Evolutionary conservation across 1,140 invertebrate species (phyloP).

Genomic region (Drosophila serrata): DNA sequence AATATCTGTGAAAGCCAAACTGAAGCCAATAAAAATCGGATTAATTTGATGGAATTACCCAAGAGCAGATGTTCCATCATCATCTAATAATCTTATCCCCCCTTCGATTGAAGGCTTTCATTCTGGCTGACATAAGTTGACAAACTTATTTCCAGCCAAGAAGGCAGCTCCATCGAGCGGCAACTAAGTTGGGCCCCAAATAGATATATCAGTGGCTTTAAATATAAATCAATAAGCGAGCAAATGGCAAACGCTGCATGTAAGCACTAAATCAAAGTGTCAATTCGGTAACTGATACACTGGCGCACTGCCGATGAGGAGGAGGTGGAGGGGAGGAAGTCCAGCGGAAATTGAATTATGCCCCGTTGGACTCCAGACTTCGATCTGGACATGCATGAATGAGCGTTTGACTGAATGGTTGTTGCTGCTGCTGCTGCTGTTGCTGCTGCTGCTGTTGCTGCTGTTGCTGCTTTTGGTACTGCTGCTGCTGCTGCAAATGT

Average conservation of each 20-base stretch:
- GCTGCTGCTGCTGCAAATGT: slow-evolving; percentile 31
- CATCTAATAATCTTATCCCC: slow-evolving; percentile 9
- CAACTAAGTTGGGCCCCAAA: slow-evolving; percentile 42
- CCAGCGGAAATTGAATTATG: slow-evolving; percentile 82
- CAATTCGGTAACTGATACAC: slow-evolving; percentile 81
- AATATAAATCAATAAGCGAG: slow-evolving; percentile 81
- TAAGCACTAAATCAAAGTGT: slow-evolving; percentile 82
- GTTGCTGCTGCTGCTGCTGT: slow-evolving; percentile 19
- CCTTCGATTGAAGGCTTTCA: slow-evolving; percentile 68
- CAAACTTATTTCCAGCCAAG: slow-evolving; percentile 63
- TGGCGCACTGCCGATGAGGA: slow-evolving; percentile 31
- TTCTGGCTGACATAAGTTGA: slow-evolving; percentile 66
- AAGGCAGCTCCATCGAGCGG: slow-evolving; percentile 54
- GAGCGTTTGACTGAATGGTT: slow-evolving; percentile 68
- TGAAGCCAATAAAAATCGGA: not conserved
- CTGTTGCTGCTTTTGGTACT: slow-evolving; percentile 7
- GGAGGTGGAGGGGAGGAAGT: no score
- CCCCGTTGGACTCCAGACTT: slow-evolving; percentile 51
- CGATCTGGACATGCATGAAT: slow-evolving; percentile 67
- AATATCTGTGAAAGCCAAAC: not conserved
- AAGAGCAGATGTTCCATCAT: slow-evolving; percentile 7
- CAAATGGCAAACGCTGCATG: slow-evolving; percentile 73
- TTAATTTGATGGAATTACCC: not conserved
- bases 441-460: no score
- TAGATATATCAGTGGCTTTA: slow-evolving; percentile 71